Base-by-base conservation (phyloP, 2,113 vertebrate species). In the Nothocercus julius region DNA sequence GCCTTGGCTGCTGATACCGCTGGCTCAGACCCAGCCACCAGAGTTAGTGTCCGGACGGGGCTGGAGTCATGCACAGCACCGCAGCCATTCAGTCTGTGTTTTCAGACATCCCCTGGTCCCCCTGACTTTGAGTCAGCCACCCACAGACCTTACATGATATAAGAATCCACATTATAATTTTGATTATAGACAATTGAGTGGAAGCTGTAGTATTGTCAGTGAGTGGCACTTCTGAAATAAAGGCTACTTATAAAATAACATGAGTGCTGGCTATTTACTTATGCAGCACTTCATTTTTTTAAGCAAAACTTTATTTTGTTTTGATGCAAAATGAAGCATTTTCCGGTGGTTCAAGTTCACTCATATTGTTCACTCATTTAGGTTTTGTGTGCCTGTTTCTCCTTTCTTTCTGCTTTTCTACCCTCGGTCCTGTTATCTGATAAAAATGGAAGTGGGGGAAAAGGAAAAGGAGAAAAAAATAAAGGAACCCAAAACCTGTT, bases 61-160 rank as follows among this genome's bases (percentile, higher is more conserved):
- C 47, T 45, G 67, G 18, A 82, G 28, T 42, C 75, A 34, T 0
- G 0, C 66, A 9, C 24, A 16, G 36, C 4, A 4, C 42, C 22
- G 12, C 67, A 87, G 42, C 15, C 0, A 0, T 10, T n/a, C 54
- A 0, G 3, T 38, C 66, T 36, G 5, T 42, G 32, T 44, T 75
- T 56, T 72, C 88, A 69, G 30, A 67, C 10, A 70, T 40, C 70
- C 24, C 17, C 34, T 44, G 59, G 72, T 6, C 13, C 42, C 69
- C 36, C 11, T 36, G 30, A 58, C 53, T 28, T 36, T 18, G 47
- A 18, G 22, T n/a, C 72, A 62, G 9, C 27, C 67, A 63, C 0
- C 0, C 16, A 13, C 27, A 49, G 45, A 67, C 13, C 11, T 59
- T 49, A 13, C 5, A 8, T 38, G n/a, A 38, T 66, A 38, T 0